Percentiles rank a stretch among this genome's conserved stretches.
phyloP scores from a whole-genome alignment of 2,113 vertebrate genomes.

The Gobio gobio region DNA sequence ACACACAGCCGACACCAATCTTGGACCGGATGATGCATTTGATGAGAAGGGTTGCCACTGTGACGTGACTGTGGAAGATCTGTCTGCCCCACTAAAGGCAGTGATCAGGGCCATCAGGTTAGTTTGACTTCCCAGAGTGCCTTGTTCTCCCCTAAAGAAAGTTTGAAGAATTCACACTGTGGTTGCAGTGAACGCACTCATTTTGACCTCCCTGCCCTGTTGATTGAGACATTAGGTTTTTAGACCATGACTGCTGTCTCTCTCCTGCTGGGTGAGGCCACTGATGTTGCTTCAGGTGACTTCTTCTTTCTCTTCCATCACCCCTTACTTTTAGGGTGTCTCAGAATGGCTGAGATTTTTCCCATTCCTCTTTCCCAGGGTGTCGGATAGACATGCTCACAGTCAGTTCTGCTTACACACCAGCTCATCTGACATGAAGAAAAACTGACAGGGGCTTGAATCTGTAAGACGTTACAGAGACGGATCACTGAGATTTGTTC shows the following conservation, averaged over 20 bases:
- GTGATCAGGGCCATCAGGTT: slow-evolving; percentile 97
- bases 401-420: slow-evolving; percentile 68
- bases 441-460: slow-evolving; percentile 35
- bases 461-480: slow-evolving; percentile 17
- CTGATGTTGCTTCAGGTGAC: slow-evolving; percentile 36
- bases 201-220: slow-evolving; percentile 52
- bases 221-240: background rate
- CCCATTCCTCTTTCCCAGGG: slow-evolving; percentile 72
- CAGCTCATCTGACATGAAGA: slow-evolving; percentile 68
- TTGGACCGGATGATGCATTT: slow-evolving; percentile 88
- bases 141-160: background rate
- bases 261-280: slow-evolving; percentile 9
- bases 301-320: slow-evolving; percentile 13
- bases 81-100: slow-evolving; percentile 92
- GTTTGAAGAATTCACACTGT: slow-evolving; percentile 17
- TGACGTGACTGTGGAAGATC: slow-evolving; percentile 93
- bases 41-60: slow-evolving; percentile 96
- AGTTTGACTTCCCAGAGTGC: slow-evolving; percentile 6
- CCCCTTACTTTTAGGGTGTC: slow-evolving; percentile 61
- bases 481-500: slow-evolving; percentile 32
- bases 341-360: slow-evolving; percentile 54
- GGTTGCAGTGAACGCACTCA: background rate
- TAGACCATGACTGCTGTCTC: background rate
- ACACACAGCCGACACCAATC: slow-evolving; percentile 82
- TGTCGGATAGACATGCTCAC: slow-evolving; percentile 73